Evolutionary conservation across 2,113 vertebrate species (phyloP).

Genomic region (Apodemus speciosus): DNA sequence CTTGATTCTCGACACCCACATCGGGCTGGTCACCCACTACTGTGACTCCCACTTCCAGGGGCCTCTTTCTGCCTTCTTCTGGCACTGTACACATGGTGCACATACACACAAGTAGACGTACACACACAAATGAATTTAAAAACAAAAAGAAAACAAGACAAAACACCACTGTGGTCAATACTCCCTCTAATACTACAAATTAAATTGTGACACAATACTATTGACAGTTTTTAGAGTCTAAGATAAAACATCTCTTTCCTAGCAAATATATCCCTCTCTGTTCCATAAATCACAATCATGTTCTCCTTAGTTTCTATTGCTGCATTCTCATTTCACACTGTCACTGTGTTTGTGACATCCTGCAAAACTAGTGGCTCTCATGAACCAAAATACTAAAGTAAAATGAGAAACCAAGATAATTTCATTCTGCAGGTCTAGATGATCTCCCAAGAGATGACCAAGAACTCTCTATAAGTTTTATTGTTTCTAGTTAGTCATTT

Average conservation of each 20-base stretch:
- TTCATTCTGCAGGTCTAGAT: not conserved
- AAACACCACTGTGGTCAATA: not conserved
- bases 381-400: conserved; percentile 1
- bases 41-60: not conserved
- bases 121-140: not conserved
- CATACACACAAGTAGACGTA: not conserved
- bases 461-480: not conserved
- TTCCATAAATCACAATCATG: not conserved
- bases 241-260: not conserved
- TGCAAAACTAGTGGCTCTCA: not conserved
- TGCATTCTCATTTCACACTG: not conserved
- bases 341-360: conserved; percentile 4
- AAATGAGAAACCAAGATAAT: conserved; percentile 5
- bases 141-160: not conserved
- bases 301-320: not conserved
- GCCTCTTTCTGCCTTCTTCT: not conserved
- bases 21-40: not conserved
- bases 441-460: not conserved
- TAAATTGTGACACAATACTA: conserved; percentile 20
- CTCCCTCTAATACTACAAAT: conserved; percentile 32
- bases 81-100: not conserved
- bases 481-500: conserved; percentile 29
- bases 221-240: not conserved
- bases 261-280: not conserved
- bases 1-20: not conserved